These are phyloP conservation scores for Ichneumoninae sp. DNA, from an alignment of 2,888 invertebrate genomes.

Conservation along the genomic window DNA sequence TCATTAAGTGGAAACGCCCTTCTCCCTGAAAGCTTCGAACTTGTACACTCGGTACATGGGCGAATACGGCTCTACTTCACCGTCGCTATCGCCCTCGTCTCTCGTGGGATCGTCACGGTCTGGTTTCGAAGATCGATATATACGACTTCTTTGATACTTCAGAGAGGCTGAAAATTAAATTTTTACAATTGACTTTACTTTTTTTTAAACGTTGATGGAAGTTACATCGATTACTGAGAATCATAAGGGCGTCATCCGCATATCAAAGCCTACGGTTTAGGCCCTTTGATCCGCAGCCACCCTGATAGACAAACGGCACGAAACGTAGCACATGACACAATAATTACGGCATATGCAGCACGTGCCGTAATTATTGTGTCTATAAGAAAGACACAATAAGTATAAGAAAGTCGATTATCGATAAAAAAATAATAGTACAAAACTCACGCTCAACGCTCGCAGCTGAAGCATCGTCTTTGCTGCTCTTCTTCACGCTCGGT, in stretches of 20 bases:
- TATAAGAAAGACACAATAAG: too few relatives aligned
- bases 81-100: slow-evolving; percentile 77
- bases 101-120: slow-evolving; percentile 79
- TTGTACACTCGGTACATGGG: slow-evolving; percentile 80
- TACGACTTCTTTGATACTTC: slow-evolving; percentile 76
- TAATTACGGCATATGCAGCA: too few relatives aligned
- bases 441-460: slow-evolving; percentile 49
- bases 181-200: background rate
- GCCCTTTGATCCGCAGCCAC: too few relatives aligned
- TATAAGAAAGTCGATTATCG: background rate
- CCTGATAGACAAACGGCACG: too few relatives aligned
- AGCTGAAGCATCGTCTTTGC: slow-evolving; percentile 3
- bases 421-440: background rate
- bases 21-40: slow-evolving; percentile 68
- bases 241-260: background rate
- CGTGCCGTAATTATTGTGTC: too few relatives aligned
- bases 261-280: too few relatives aligned
- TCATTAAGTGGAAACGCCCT: slow-evolving; percentile 42
- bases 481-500: slow-evolving; percentile 7
- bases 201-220: background rate
- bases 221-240: background rate
- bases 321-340: too few relatives aligned
- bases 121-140: slow-evolving; percentile 80
- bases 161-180: slow-evolving; percentile 67
- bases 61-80: slow-evolving; percentile 74